Conservation (phyloP, 2,113 vertebrate genomes). For the Pavo muticus region DNA sequence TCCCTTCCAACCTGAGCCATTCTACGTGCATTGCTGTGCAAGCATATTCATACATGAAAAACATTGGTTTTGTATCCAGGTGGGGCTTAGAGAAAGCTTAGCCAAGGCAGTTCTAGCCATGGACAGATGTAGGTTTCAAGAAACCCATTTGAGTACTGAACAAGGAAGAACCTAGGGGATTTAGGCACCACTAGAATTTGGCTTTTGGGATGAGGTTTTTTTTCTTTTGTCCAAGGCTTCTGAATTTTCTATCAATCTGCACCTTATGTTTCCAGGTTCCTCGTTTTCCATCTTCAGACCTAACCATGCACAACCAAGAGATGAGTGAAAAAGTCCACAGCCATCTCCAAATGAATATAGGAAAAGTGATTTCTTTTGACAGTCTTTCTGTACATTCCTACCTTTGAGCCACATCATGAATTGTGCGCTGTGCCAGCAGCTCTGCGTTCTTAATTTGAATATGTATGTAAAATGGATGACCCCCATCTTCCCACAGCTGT, state of each 20-base stretch:
- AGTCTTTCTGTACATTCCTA: constrained; percentile 55
- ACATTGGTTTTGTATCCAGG: constrained; percentile 6
- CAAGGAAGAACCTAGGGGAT: not conserved
- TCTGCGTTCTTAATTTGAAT: constrained; percentile 77
- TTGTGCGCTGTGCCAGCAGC: constrained; percentile 68
- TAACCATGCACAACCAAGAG: not conserved
- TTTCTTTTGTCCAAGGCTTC: not conserved
- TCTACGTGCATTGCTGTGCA: not conserved
- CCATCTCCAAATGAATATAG: not conserved
- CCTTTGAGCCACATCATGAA: constrained; percentile 51
- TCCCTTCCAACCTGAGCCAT: no score
- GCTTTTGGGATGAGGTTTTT: not conserved
- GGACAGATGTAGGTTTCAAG: not conserved
- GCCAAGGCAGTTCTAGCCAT: not conserved
- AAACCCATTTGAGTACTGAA: not conserved
- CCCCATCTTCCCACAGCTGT: constrained; percentile 66
- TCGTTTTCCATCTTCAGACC: not conserved
- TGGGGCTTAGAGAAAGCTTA: not conserved
- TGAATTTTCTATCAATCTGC: not conserved
- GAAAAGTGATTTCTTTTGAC: constrained; percentile 11
- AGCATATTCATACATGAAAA: not conserved
- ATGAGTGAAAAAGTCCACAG: not conserved
- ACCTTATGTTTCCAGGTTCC: not conserved
- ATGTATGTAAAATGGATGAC: constrained; percentile 71
- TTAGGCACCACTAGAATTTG: not conserved